Conservation (phyloP, 2,797 vertebrate species). For the Limnodromus scolopaceus region DNA sequence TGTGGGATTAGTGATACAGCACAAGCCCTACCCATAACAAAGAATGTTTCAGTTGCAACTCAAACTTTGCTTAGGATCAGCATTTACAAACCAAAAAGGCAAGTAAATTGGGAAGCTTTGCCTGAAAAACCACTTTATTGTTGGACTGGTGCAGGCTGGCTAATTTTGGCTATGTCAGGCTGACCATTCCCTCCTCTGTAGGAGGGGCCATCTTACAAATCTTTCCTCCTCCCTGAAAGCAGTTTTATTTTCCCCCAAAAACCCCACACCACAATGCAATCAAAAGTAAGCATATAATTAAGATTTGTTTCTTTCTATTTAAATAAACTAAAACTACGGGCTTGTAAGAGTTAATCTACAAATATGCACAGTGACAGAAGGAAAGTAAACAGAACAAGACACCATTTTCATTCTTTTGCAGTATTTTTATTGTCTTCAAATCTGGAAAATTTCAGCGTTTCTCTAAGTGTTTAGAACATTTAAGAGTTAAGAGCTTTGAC, state of each 20-base stretch:
- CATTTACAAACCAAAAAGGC: neutral
- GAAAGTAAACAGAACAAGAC: neutral
- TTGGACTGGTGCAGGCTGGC: neutral
- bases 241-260: neutral
- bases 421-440: neutral
- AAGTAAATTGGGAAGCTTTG: neutral
- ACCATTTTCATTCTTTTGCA: neutral
- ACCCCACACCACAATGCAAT: accelerated
- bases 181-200: neutral
- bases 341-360: neutral
- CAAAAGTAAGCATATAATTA: neutral
- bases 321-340: neutral
- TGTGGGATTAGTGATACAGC: neutral
- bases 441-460: neutral
- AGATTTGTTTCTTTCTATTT: neutral
- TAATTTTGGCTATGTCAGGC: neutral
- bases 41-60: neutral
- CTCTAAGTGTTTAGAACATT: neutral
- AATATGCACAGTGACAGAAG: neutral
- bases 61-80: neutral
- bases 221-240: neutral
- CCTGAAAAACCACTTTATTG: too few species aligned
- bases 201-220: neutral
- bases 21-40: neutral
- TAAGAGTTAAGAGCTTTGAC: neutral